A percentile compares a stretch with the other conserved stretches of the same genome.
Conservation (phyloP, 2,888 invertebrate species). For the Diarsia brunnea region DNA sequence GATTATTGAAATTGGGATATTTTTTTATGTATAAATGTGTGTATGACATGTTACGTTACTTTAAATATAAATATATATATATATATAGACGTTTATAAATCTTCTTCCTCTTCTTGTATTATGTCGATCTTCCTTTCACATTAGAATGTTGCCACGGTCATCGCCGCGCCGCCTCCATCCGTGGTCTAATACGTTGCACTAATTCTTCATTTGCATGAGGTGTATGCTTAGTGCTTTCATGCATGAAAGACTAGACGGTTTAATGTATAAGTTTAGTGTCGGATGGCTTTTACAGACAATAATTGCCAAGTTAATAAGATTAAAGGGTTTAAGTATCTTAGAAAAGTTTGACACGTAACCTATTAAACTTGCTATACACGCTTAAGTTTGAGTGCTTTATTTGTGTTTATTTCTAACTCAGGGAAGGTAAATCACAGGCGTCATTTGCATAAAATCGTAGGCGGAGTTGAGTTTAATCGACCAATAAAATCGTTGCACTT, state of each 20-base stretch:
- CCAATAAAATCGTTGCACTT: constrained; percentile 19
- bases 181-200: constrained; percentile 61
- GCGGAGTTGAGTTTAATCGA: constrained; percentile 5
- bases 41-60: not conserved
- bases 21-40: constrained; percentile 4
- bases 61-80: not conserved
- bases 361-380: not conserved
- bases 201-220: constrained; percentile 60
- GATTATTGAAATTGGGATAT: not conserved
- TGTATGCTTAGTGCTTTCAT: constrained; percentile 36
- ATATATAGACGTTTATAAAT: not conserved
- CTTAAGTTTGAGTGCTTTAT: constrained; percentile 31
- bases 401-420: constrained; percentile 14
- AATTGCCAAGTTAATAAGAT: not conserved
- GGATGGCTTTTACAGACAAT: not conserved
- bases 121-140: not conserved
- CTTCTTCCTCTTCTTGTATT: constrained; percentile 13
- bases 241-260: constrained; percentile 31
- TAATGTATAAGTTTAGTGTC: constrained; percentile 21
- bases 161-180: constrained; percentile 39
- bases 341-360: constrained; percentile 24
- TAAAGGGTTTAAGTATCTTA: not conserved
- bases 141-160: constrained; percentile 28
- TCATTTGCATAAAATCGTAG: constrained; percentile 1
- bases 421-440: constrained; percentile 8